Base-by-base conservation (phyloP, 1,140 invertebrate species). In the Polyergus mexicanus region DNA sequence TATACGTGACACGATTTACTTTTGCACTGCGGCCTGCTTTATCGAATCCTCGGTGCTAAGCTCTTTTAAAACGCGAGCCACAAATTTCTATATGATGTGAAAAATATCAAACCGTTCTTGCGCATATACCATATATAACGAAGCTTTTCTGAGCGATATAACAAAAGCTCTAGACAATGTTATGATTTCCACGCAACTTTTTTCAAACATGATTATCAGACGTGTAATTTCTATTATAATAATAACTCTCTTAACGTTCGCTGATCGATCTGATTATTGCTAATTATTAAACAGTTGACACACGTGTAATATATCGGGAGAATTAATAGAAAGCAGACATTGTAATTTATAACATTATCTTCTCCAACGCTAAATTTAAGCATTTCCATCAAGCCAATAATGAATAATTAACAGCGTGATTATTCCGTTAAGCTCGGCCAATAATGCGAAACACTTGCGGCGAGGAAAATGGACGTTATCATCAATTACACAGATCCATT, bases 401-500 rank as follows among this genome's bases (percentile, higher is more conserved):
- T 83, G 25, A 60, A 62, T 83, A 83, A 83, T 83, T 83, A 74
- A 25, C 13, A 8, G 44, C 5, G 25, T 47, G 54, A 72, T 83
- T 83, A 83, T 83, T 72, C 54, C 25, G 54, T 83, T 68, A 83
- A 25, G 16, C 68, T 60, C 25, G 28, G 13, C 13, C 54, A 74
- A 72, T 74, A 74, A 83, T 62, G 68, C 41, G 28, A 83, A 83
- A 83, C 32, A 80, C 25, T 58, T 22, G 69, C 41, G 38, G 41
- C 54, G 68, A 60, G 38, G 78, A 83, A 74, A 81, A 72, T 72
- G 56, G 38, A 62, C 11, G 19, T 22, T 22, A 60, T 72, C 38
- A 51, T 60, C 71, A 81, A 81, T 72, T 80, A 80, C 2, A n/a
- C 19, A 72, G 19, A 56, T 72, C 25, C 19, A 74, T 83, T 74